Percentiles rank a stretch among this genome's conserved stretches.
phyloP scores from a whole-genome alignment of 2,888 invertebrate species.

The Lithophane ornitopus region DNA sequence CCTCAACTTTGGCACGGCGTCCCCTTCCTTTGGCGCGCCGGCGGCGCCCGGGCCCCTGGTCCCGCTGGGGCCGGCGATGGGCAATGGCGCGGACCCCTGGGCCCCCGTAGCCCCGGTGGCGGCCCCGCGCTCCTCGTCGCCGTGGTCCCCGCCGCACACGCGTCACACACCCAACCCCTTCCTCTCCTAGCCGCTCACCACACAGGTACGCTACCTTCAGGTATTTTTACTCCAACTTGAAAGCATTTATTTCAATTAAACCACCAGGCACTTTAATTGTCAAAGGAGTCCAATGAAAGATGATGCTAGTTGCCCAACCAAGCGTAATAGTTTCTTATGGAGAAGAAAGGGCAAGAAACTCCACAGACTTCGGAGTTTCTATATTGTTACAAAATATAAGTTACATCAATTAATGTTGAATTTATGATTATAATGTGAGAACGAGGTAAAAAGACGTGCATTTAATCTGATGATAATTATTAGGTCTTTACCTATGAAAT shows the following conservation, averaged over 20 bases:
- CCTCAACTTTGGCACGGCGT: slow-evolving; percentile 71
- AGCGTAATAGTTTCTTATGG: not conserved
- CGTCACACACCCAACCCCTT: slow-evolving; percentile 91
- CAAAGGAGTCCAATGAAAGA: not conserved
- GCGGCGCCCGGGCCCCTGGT: slow-evolving; percentile 44
- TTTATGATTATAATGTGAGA: not conserved
- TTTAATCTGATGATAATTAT: not conserved
- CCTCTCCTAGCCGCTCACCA: slow-evolving; percentile 90
- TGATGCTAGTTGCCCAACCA: not conserved
- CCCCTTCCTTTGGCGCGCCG: slow-evolving; percentile 65
- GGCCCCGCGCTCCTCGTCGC: slow-evolving; percentile 76
- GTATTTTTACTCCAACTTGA: not conserved
- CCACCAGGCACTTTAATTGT: too few species aligned
- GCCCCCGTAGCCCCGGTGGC: slow-evolving; percentile 69
- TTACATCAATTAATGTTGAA: not conserved
- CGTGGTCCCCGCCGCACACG: slow-evolving; percentile 81
- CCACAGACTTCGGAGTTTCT: not conserved
- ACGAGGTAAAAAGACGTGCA: not conserved
- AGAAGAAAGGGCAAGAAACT: not conserved
- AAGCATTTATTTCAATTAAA: not conserved
- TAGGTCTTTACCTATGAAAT: too few species aligned
- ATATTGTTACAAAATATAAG: not conserved
- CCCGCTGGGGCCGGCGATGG: slow-evolving; percentile 72
- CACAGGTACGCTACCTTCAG: slow-evolving; percentile 54
- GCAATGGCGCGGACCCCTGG: slow-evolving; percentile 71